Base-by-base conservation (phyloP, 2,113 vertebrate species). In the Muscicapa adusta region DNA sequence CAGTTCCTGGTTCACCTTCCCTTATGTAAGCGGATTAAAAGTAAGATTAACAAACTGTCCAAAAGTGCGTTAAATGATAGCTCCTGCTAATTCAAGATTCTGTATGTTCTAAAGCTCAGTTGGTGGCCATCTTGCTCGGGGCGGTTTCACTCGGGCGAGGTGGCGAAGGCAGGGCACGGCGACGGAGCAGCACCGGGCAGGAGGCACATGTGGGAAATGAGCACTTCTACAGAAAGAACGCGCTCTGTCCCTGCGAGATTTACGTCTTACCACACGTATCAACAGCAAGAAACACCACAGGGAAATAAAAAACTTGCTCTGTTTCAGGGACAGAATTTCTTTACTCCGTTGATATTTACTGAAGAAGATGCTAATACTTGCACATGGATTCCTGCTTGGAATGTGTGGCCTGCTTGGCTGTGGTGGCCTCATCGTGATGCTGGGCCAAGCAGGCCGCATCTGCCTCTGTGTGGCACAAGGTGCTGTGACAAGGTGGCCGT, bases 61-160 rank as follows among this genome's bases (percentile, higher is more conserved):
- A 96, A 92, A 96, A 94, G 84, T 85, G 82, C 87, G 91, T 91
- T 91, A 97, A 97, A 95, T 82, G 85, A 89, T 73, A 93, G 94
- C 50, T 79, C 94, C 60, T 88, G 88, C 68, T 85, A 88, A 82
- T 85, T 91, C 95, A 94, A 97, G 95, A 97, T 88, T 91, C 82
- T 91, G 91, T 72, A 84, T 84, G 65, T 66, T 96, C 70, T 95
- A 92, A 95, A 96, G 96, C 95, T 95, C 92, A 96, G 91, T 62
- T 97, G 96, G 96, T 98, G 96, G 96, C 90, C 95, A 97, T 96
- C 95, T 92, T 96, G 96, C 88, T 54, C 47, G 51, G 77, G 34
- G 68, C 94, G 88, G 71, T 96, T 92, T 96, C 89, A 94, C 68
- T 90, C 54, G 87, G 96, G 91, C 20, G 56, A 96, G 72, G 50